These are phyloP conservation scores for Scaptomyza montana DNA, from an alignment of 1,140 invertebrate species.

Conservation along the genomic window DNA sequence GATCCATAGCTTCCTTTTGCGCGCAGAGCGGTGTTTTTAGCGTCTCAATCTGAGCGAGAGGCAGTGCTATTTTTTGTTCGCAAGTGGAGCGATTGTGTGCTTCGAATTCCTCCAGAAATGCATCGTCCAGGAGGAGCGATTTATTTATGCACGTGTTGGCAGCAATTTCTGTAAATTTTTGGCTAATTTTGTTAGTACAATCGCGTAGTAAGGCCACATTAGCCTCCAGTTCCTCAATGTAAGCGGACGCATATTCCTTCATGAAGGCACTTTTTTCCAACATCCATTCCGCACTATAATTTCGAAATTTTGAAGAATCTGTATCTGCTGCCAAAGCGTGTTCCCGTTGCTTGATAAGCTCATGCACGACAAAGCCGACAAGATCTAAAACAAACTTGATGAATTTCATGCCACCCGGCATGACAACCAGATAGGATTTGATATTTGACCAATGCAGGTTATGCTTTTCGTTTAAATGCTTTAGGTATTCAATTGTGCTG, in stretches of 20 bases:
- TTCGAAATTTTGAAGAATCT: conserved; percentile 1
- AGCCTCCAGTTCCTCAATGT: conserved; percentile 50
- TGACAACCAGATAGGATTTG: conserved; percentile 77
- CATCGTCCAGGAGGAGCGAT: conserved; percentile 34
- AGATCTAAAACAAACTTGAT: conserved; percentile 75
- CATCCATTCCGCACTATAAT: conserved; percentile 51
- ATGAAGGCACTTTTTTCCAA: conserved; percentile 44
- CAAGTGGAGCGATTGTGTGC: conserved; percentile 36
- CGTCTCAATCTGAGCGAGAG: not conserved
- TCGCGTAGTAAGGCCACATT: conserved; percentile 25
- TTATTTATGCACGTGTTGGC: conserved; percentile 30
- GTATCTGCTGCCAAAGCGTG: conserved; percentile 42
- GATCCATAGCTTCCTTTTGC: conserved; percentile 63
- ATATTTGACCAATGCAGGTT: conserved; percentile 71
- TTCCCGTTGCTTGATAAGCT: conserved; percentile 64
- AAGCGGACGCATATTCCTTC: conserved; percentile 67
- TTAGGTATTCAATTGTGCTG: conserved; percentile 74
- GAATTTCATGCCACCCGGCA: conserved; percentile 81
- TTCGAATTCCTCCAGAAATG: conserved; percentile 57
- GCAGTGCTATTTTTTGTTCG: conserved; percentile 27
- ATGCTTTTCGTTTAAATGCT: conserved; percentile 75
- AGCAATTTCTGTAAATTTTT: conserved; percentile 32
- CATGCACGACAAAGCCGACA: conserved; percentile 65
- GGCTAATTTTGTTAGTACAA: conserved; percentile 28
- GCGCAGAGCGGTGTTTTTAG: conserved; percentile 45